phyloP scores from a whole-genome alignment of 2,888 invertebrate genomes.

The Oscheius sp. region DNA sequence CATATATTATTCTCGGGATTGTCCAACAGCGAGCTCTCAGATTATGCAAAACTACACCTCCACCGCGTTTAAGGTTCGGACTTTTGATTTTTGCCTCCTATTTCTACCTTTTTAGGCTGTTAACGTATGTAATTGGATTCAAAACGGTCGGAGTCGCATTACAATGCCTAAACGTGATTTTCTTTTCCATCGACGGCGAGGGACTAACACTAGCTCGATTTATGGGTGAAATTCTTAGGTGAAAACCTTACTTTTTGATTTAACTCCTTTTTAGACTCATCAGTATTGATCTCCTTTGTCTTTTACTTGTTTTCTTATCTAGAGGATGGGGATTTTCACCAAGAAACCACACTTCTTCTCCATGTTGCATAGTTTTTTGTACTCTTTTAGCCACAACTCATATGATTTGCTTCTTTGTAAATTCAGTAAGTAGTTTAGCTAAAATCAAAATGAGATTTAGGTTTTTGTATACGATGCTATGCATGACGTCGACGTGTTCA shows the following conservation, averaged over 20 bases:
- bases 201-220: conserved; percentile 84
- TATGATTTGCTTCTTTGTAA: conserved; percentile 92
- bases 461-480: conserved; percentile 89
- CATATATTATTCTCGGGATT: conserved; percentile 40
- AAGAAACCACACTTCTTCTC: conserved; percentile 32
- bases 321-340: conserved; percentile 90
- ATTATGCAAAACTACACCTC: conserved; percentile 9
- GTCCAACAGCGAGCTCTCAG: conserved; percentile 2
- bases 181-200: conserved; percentile 88
- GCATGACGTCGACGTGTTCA: conserved; percentile 94
- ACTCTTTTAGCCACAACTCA: conserved; percentile 88
- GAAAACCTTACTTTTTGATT: conserved; percentile 76
- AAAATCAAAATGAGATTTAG: conserved; percentile 74
- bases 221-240: conserved; percentile 82
- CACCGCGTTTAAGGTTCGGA: conserved; percentile 35
- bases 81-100: not conserved
- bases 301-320: conserved; percentile 86
- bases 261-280: conserved; percentile 1
- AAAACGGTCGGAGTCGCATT: conserved; percentile 79
- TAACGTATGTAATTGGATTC: conserved; percentile 46
- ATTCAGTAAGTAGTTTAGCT: conserved; percentile 81
- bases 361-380: conserved; percentile 85
- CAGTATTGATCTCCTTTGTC: conserved; percentile 84
- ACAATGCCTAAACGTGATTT: conserved; percentile 86
- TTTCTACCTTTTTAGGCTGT: conserved; percentile 30